Evolutionary conservation across 35 echinoderm and acorn worm genomes (phyloP), one percentile per base, ranked within the genome.

Genomic region (Holothuria glaberrima): DNA sequence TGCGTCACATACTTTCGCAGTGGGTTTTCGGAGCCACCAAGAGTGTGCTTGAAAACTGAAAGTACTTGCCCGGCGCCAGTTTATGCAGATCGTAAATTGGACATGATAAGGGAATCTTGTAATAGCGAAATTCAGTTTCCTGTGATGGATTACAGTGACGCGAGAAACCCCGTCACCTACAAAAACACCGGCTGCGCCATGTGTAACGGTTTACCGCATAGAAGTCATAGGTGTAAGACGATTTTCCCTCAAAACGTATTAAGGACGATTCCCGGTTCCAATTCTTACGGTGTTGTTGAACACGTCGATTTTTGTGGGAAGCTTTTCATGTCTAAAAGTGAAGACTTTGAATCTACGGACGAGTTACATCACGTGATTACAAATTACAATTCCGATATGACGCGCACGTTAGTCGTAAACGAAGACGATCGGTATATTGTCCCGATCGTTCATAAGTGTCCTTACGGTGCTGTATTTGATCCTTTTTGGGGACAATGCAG

Each of bases 291-390:
- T 17, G 57, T 87, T 36, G 13, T 87, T 21, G 41, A 87, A 36
- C 85, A 87, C 54, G 22, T 34, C 62, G 85, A 87, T 31, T 29
- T 71, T 24, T 87, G 41, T 31, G 85, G 85, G 12, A 87, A 38
- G 45, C 41, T 87, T 14, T 87, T 46, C 30, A 87, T 87, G 33
- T 0, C 7, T 24, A 30, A 20, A 19, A n/a, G 19, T 0, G 33
- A 20, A 0, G 19, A 30, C 9, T 17, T 46, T 5, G 30, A 13
- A 22, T 22, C 62, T 21, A 27, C n/a, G 0, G 83, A 86, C 9
- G 60, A 87, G 18, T 71, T 69, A 25, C 85, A 87, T 59, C 85
- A 87, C 85, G 85, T 87, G 85, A 87, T 87, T 33, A 87, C 63
- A 0, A 87, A 87, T 65, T 87, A 69, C 30, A 87, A 87, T 50